A percentile compares a stretch with the other conserved stretches of the same genome.
Evolutionary conservation across 1,140 invertebrate genomes (phyloP).

Genomic region (Pararge aegeria): DNA sequence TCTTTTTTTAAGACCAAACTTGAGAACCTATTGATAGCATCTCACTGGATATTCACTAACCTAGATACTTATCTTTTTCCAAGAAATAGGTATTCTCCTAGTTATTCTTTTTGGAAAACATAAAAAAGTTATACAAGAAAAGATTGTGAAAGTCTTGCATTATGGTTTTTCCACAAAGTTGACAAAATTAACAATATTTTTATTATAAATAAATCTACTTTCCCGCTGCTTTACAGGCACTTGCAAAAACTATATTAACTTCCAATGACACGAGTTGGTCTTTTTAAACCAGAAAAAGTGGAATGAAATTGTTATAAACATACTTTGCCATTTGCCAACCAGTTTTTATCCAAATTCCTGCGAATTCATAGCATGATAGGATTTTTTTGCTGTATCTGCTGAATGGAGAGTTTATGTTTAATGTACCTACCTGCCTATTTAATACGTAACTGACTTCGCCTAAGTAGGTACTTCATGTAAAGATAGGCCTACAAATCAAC

Average conservation of each 20-base stretch:
- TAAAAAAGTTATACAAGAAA: too few species aligned
- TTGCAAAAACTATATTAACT: constrained; percentile 4
- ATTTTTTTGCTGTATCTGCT: neutral
- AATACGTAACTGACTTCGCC: too few species aligned
- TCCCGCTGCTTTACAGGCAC: neutral
- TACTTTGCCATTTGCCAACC: constrained; percentile 1
- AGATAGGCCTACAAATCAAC: neutral
- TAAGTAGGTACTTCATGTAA: too few species aligned
- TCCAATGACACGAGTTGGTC: neutral
- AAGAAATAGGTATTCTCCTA: too few species aligned
- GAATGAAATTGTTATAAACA: constrained; percentile 2
- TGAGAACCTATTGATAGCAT: too few species aligned
- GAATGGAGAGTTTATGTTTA: too few species aligned
- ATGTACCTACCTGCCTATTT: too few species aligned
- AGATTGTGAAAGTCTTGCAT: neutral
- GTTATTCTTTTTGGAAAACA: too few species aligned
- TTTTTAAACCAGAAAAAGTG: neutral
- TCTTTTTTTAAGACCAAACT: too few species aligned
- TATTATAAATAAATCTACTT: neutral
- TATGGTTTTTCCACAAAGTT: neutral
- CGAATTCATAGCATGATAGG: neutral
- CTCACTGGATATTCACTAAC: too few species aligned
- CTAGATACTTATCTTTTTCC: too few species aligned
- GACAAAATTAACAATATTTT: neutral
- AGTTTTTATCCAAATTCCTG: neutral